Evolutionary conservation across 2,797 vertebrate species (phyloP).

Genomic region (Acipenser oxyrinchus): DNA sequence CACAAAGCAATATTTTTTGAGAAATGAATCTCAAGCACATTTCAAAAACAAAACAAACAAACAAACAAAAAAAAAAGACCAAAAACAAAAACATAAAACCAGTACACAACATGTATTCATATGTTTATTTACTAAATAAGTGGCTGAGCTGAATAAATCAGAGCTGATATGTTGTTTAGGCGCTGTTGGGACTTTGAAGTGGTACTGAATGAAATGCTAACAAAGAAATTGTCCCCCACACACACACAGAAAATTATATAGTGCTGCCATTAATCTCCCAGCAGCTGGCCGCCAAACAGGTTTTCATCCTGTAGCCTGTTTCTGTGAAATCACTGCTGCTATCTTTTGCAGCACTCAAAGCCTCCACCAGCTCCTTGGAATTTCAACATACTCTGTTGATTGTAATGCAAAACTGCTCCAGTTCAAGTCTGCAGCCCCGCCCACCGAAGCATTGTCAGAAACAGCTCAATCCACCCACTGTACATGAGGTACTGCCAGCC

Average conservation of each 20-base stretch:
- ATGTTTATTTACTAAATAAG: neutral
- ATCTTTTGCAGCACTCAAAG: neutral
- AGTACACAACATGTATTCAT: neutral
- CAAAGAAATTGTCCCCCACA: conserved; percentile 26
- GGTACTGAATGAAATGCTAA: conserved; percentile 19
- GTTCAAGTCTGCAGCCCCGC: neutral
- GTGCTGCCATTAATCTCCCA: neutral
- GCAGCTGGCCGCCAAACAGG: neutral
- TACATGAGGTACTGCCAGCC: no score
- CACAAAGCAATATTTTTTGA: no score
- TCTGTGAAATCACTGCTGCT: neutral
- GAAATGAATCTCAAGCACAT: no score
- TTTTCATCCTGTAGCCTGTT: no score
- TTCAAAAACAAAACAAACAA: no score
- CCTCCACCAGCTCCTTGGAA: neutral
- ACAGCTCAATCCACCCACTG: no score
- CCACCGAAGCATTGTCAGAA: no score
- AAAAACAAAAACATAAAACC: no score
- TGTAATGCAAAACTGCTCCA: neutral
- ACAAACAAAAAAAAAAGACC: no score
- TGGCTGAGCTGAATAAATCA: neutral
- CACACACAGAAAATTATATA: conserved; percentile 3
- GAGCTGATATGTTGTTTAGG: conserved; percentile 6
- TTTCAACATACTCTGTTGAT: neutral
- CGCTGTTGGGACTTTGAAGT: conserved; percentile 26